phyloP scores from a whole-genome alignment of 2,797 vertebrate genomes.

The Xiphophorus birchmanni region DNA sequence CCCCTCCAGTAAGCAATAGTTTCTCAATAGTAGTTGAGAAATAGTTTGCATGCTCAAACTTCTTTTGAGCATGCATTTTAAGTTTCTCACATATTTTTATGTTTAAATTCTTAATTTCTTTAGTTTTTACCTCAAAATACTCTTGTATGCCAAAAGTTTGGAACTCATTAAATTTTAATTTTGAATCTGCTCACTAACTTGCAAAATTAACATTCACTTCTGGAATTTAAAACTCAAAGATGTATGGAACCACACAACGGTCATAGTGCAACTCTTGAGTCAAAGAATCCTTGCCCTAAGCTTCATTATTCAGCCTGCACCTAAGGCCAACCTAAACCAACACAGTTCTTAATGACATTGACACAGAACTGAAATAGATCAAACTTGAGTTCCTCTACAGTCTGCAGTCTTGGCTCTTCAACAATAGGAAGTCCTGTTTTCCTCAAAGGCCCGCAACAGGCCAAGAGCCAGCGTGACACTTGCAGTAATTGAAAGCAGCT shows the following conservation, averaged over 20 bases:
- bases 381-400: constrained; percentile 1
- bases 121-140: not conserved
- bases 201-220: not conserved
- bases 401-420: not conserved
- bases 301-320: not conserved
- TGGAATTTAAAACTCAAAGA: not conserved
- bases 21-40: too few relatives aligned
- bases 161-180: not conserved
- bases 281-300: not conserved
- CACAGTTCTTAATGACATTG: not conserved
- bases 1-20: too few relatives aligned
- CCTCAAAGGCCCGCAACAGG: not conserved
- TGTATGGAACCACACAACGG: not conserved
- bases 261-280: not conserved
- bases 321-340: not conserved
- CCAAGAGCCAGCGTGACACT: constrained; percentile 3
- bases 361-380: not conserved
- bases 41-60: too few relatives aligned
- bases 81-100: not conserved
- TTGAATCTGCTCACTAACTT: not conserved
- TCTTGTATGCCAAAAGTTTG: not conserved
- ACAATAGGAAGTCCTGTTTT: constrained; percentile 1
- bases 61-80: not conserved
- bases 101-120: not conserved
- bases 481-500: constrained; percentile 4